Conservation (phyloP, 2,113 vertebrate genomes). For the Atractosteus spatula region DNA sequence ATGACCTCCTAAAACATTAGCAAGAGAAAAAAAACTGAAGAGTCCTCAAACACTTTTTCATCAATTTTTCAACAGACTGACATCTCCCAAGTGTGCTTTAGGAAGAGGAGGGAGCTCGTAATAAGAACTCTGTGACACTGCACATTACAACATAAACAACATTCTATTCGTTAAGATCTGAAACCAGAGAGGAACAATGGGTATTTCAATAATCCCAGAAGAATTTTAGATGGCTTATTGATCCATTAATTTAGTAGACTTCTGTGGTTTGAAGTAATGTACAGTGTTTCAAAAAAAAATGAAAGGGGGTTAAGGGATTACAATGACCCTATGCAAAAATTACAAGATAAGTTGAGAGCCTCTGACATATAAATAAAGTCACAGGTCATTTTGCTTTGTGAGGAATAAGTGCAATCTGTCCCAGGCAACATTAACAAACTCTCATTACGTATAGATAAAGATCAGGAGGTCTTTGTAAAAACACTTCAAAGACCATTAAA, state of each 20-base stretch:
- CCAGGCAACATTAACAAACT: slow-evolving; percentile 6
- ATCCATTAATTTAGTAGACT: slow-evolving; percentile 74
- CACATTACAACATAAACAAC: slow-evolving; percentile 80
- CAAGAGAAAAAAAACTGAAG: background rate
- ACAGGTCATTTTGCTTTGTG: slow-evolving; percentile 48
- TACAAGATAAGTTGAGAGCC: slow-evolving; percentile 42
- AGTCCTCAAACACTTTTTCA: slow-evolving; percentile 4
- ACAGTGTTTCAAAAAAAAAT: slow-evolving; percentile 66
- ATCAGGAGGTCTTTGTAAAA: no score
- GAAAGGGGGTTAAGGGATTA: slow-evolving; percentile 56
- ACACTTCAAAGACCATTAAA: no score
- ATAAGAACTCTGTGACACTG: slow-evolving; percentile 66
- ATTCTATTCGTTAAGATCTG: slow-evolving; percentile 77
- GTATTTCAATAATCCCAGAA: slow-evolving; percentile 67
- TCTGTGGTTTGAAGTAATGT: slow-evolving; percentile 55
- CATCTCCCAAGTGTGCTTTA: slow-evolving; percentile 61
- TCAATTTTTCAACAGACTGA: slow-evolving; percentile 30
- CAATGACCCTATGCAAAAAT: slow-evolving; percentile 55
- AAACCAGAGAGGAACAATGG: slow-evolving; percentile 62
- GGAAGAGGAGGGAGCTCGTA: slow-evolving; percentile 60
- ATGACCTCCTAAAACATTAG: background rate
- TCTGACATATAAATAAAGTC: slow-evolving; percentile 57
- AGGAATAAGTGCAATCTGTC: slow-evolving; percentile 17
- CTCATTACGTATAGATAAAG: slow-evolving; percentile 25
- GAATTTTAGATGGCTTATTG: slow-evolving; percentile 75